A percentile compares a stretch with the other conserved stretches of the same genome.
phyloP scores from a whole-genome alignment of 92 coral and sea anemone species.

The Actinernus sp. region DNA sequence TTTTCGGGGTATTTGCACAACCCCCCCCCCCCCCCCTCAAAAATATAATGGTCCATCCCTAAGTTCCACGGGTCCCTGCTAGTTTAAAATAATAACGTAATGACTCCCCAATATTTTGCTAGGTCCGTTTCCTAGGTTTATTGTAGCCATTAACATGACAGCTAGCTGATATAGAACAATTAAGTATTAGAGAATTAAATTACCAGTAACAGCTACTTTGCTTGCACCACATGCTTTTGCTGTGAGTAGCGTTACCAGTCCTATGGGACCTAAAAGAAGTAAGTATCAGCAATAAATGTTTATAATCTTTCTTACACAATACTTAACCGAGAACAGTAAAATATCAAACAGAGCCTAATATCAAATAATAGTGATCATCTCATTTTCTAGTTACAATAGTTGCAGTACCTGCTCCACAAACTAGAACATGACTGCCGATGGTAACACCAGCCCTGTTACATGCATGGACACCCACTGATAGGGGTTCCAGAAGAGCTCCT shows the following conservation, averaged over 20 bases:
- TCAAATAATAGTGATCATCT: background rate
- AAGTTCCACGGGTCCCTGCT: too few species aligned
- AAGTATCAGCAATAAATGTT: background rate
- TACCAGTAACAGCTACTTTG: slow-evolving; percentile 91
- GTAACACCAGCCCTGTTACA: slow-evolving; percentile 79
- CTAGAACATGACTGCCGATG: slow-evolving; percentile 81
- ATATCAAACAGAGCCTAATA: too few species aligned
- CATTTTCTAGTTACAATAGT: background rate
- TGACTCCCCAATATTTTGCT: too few species aligned
- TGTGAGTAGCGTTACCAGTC: slow-evolving; percentile 84
- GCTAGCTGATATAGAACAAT: background rate
- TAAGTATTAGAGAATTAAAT: background rate
- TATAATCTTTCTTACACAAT: too few species aligned
- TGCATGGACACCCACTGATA: slow-evolving; percentile 88
- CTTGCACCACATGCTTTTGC: slow-evolving; percentile 98
- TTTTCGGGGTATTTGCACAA: too few species aligned
- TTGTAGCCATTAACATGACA: too few species aligned
- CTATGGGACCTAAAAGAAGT: slow-evolving; percentile 88
- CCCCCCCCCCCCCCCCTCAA: too few species aligned
- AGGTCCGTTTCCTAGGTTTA: too few species aligned
- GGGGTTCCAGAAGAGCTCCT: slow-evolving; percentile 92
- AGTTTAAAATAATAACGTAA: too few species aligned
- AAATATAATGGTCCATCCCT: too few species aligned
- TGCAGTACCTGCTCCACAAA: slow-evolving; percentile 92
- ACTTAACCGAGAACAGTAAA: too few species aligned